phyloP scores from a whole-genome alignment of 2,113 vertebrate species.

The Phodopus roborovskii region DNA sequence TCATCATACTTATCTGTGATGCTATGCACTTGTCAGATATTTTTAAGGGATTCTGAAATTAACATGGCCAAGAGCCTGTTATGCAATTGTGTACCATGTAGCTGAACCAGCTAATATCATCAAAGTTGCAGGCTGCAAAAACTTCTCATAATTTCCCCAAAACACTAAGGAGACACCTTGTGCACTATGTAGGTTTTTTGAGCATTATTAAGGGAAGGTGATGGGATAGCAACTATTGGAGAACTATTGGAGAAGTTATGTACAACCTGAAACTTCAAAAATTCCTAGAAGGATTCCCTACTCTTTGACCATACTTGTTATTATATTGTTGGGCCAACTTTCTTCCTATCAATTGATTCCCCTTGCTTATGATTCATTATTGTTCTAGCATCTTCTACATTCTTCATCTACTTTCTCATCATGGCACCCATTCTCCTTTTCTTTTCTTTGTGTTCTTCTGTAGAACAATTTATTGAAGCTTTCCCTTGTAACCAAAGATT shows the following conservation, averaged over 20 bases:
- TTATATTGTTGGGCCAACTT: not conserved
- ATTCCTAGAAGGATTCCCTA: not conserved
- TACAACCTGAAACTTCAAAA: not conserved
- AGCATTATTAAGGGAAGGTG: not conserved
- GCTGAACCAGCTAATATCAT: not conserved
- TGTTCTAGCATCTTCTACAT: not conserved
- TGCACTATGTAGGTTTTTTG: not conserved
- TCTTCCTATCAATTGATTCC: not conserved
- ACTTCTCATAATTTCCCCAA: not conserved
- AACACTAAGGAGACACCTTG: not conserved
- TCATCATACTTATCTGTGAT: not conserved
- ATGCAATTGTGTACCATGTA: not conserved
- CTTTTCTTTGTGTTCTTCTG: not conserved
- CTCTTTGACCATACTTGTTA: not conserved
- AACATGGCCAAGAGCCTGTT: not conserved
- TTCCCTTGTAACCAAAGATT: not conserved
- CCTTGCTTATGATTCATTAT: not conserved
- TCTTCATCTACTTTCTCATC: fast-evolving
- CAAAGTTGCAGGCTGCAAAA: not conserved
- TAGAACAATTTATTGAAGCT: not conserved
- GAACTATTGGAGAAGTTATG: not conserved
- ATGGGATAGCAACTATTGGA: not conserved
- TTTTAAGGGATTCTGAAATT: not conserved
- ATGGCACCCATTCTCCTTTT: not conserved
- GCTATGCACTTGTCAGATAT: not conserved